Evolutionary conservation across 2,888 invertebrate genomes (phyloP).

Genomic region (Mactromeris polynyma): DNA sequence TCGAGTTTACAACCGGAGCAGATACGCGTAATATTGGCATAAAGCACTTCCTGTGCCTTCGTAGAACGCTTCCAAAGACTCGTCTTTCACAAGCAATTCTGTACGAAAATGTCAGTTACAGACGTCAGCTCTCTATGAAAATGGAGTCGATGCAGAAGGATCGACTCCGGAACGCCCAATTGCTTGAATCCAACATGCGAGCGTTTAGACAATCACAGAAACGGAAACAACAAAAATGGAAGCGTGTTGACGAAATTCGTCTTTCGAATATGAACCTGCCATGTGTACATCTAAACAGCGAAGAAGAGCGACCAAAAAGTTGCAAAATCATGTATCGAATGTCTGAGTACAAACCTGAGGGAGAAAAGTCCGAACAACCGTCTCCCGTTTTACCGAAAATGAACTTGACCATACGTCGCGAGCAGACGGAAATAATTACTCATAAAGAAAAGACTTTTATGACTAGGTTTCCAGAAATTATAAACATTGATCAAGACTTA

Average conservation of each 20-base stretch:
- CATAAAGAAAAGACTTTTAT: constrained; percentile 80
- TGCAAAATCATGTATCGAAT: constrained; percentile 78
- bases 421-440: constrained; percentile 81
- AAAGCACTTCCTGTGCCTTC: constrained; percentile 80
- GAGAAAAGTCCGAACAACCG: constrained; percentile 56
- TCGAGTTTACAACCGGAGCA: constrained; percentile 73
- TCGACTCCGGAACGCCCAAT: constrained; percentile 72
- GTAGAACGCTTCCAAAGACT: constrained; percentile 82
- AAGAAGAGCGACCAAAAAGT: constrained; percentile 72
- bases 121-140: constrained; percentile 79
- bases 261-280: constrained; percentile 81
- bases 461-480: constrained; percentile 80
- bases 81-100: constrained; percentile 80
- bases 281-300: constrained; percentile 63
- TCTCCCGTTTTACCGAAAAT: constrained; percentile 77
- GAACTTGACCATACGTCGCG: constrained; percentile 77
- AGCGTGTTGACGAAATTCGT: constrained; percentile 79
- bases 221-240: constrained; percentile 82
- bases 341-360: constrained; percentile 73
- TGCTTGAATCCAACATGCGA: constrained; percentile 78
- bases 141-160: constrained; percentile 73
- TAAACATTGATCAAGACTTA: constrained; percentile 77
- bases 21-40: constrained; percentile 78
- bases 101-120: constrained; percentile 82
- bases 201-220: constrained; percentile 80